Conservation (phyloP, 2,113 vertebrate genomes). For the Myrmophylax atrothorax region DNA sequence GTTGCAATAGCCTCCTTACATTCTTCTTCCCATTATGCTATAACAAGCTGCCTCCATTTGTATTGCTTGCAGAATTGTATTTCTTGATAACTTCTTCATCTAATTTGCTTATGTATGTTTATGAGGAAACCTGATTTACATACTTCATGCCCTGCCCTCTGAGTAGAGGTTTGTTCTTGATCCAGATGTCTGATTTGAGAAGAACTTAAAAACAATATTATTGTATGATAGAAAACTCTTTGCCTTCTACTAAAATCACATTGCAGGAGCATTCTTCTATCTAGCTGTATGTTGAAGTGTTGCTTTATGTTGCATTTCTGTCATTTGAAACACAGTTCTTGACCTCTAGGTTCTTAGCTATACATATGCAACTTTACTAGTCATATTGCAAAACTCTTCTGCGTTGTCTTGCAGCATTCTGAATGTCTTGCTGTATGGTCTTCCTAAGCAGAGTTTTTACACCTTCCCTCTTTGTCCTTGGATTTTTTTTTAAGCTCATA, state of each 20-base stretch:
- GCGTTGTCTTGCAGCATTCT: not conserved
- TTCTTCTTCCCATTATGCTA: not conserved
- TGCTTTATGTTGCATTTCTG: not conserved
- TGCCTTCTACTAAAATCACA: fast-evolving
- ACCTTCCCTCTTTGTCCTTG: not conserved
- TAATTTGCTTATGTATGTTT: not conserved
- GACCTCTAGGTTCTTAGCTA: not conserved
- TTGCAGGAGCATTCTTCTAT: not conserved
- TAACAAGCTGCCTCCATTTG: not conserved
- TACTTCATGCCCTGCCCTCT: not conserved
- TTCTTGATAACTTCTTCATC: not conserved
- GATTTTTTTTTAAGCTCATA: conserved; percentile 5
- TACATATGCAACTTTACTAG: not conserved
- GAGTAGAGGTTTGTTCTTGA: not conserved
- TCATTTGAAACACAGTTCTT: not conserved
- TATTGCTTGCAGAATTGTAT: not conserved
- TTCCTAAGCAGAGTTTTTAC: not conserved
- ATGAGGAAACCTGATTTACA: not conserved
- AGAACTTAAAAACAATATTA: not conserved
- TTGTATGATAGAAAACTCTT: not conserved
- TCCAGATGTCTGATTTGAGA: not conserved
- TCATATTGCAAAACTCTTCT: not conserved
- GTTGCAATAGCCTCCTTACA: not conserved
- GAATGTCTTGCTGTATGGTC: not conserved
- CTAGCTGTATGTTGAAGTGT: not conserved